Evolutionary conservation across 2,888 invertebrate species (phyloP), one percentile per base, ranked within the genome.

Genomic region (Oxycera nigricornis): DNA sequence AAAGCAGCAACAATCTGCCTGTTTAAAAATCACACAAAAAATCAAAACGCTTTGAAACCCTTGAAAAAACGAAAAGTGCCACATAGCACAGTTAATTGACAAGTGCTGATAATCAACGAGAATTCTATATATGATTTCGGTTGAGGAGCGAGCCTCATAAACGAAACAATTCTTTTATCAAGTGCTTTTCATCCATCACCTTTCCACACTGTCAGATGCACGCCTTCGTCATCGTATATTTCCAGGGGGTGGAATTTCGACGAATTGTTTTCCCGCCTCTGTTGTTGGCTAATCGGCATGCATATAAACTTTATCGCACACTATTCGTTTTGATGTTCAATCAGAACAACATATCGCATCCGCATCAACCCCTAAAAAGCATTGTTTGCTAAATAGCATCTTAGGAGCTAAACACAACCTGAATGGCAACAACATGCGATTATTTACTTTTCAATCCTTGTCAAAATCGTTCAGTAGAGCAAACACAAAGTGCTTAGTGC

Each of bases 261-360:
- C 14, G 35, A 35, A 39, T 62, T 62, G n/a, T n/a, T n/a, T n/a
- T n/a, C n/a, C n/a, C 55, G 55, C 14, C 11, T 7, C 46, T 46
- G 46, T 46, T 46, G 46, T n/a, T 9, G 67, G 17, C 41, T 41
- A 46, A 41, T 67, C 39, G 67, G 46, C 67, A 17, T 62, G 22
- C 39, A 35, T 62, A 62, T 39, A 31, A 62, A 31, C 20, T 67
- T 67, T 67, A 67, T 67, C 67, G 26, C 67, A 67, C 46, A 67
- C 67, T 62, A 35, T 62, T 67, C 67, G 31, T 67, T 67, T 39
- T 46, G 4, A 26, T 20, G 24, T 24, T n/a, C 11, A 26, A 31
- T 7, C 67, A 67, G n/a, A 46, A 46, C 67, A 39, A 46, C 41
- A 46, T 67, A 46, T 67, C 39, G 67, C 24, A 41, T 41, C 67